Base-by-base conservation (phyloP, 2,797 vertebrate genomes). In the Tolypeutes matacus region DNA sequence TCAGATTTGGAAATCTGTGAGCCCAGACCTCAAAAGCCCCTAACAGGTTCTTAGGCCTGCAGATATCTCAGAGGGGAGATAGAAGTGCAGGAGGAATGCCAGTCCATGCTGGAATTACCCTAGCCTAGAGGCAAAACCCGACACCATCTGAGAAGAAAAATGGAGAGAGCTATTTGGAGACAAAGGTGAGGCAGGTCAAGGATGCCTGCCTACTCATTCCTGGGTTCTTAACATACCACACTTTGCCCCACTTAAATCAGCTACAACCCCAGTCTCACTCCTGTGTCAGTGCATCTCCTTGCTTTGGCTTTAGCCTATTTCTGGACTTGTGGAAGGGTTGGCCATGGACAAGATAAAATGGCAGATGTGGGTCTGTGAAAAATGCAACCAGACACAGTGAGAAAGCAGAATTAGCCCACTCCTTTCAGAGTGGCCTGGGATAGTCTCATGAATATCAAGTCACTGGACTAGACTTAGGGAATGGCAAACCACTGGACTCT, bases 111-210 rank as follows among this genome's bases (percentile, higher is more conserved):
- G 67, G 78, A 94, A 70, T 34, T 76, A 80, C 11, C 9, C 64
- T 21, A 51, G 49, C 65, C 46, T 42, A 36, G 70, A 89, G 67
- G 60, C 67, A 95, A 95, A 86, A 29, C 13, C n/a, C 31, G 15
- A 89, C 20, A 64, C n/a, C 29, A 80, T 83, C 81, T 49, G n/a
- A 77, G 72, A 86, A 58, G 86, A 81, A 93, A 81, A 31, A 34
- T 9, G 58, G 64, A 86, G 73, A 23, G 14, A 29, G 56, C 91
- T 65, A 89, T 46, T 53, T 58, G 69, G 64, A 75, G 39, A 76
- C 36, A 60, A 85, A 77, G 39, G 34, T 94, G 42, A 69, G 64
- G 84, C 64, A 69, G 46, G 42, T 14, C 3, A 53, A 31, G 73
- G 75, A 86, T 23, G 49, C 18, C 85, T 42, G 39, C 6, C 46